These are phyloP conservation scores for Micrasema longulum DNA, from an alignment of 1,140 invertebrate species.

Conservation along the genomic window DNA sequence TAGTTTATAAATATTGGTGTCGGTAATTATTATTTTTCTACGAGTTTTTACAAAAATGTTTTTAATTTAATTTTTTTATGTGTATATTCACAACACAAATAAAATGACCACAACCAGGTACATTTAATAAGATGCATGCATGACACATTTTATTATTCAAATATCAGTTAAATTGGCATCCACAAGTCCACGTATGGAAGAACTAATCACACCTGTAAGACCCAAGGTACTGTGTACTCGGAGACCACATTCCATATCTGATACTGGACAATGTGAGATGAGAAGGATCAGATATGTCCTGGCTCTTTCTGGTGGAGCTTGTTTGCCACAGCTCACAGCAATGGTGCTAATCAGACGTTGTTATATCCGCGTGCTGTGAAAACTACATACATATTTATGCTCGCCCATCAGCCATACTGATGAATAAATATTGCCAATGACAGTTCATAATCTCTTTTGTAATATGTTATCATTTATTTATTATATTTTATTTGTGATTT, in stretches of 20 bases:
- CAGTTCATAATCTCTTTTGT: neutral
- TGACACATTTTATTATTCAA: too few relatives aligned
- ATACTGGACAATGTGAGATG: slow-evolving; percentile 9
- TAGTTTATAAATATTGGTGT: too few relatives aligned
- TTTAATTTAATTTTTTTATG: too few relatives aligned
- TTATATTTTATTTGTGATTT: too few relatives aligned
- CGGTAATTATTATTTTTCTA: too few relatives aligned
- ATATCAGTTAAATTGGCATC: neutral
- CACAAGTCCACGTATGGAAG: neutral
- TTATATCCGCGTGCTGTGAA: neutral
- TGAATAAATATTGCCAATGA: too few relatives aligned
- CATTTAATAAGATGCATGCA: too few relatives aligned
- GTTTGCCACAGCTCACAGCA: neutral
- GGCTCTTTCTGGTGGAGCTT: neutral
- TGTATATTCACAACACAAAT: too few relatives aligned
- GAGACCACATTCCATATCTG: neutral
- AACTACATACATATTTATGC: neutral
- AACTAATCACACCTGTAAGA: slow-evolving; percentile 3
- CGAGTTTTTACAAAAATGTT: too few relatives aligned
- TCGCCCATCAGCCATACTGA: neutral
- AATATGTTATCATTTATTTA: too few relatives aligned
- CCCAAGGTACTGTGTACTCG: neutral
- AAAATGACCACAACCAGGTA: too few relatives aligned
- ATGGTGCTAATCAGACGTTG: slow-evolving; percentile 25
- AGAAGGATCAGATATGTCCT: slow-evolving; percentile 1